phyloP scores from a whole-genome alignment of 2,888 invertebrate species.

The Caenorhabditis auriculariae region DNA sequence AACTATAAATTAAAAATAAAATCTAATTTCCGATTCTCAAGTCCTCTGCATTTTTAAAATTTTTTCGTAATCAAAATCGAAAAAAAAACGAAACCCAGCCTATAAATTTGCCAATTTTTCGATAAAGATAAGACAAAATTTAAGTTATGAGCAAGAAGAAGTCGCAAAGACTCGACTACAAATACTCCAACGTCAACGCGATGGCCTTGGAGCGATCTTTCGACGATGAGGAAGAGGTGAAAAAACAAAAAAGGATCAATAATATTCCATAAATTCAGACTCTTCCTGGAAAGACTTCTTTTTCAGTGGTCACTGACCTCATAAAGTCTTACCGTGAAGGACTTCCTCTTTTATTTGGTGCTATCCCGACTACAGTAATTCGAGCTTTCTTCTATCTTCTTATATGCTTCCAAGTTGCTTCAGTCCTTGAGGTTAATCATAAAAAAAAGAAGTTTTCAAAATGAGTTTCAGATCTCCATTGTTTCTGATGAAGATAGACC shows the following conservation, averaged over 20 bases:
- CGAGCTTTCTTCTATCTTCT: conserved; percentile 56
- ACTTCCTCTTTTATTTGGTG: conserved; percentile 33
- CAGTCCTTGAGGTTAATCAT: conserved; percentile 49
- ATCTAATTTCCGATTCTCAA: too few species aligned
- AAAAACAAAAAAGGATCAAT: not conserved
- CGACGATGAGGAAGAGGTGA: conserved; percentile 21
- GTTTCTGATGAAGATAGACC: conserved; percentile 44
- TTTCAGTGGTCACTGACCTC: conserved; percentile 34
- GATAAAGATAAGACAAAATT: not conserved
- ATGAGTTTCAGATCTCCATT: conserved; percentile 42
- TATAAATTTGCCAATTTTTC: not conserved
- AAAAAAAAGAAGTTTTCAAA: not conserved
- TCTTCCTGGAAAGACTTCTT: conserved; percentile 34
- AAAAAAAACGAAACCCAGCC: not conserved
- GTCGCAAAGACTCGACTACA: conserved; percentile 40
- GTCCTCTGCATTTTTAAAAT: too few species aligned
- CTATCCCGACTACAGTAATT: conserved; percentile 56
- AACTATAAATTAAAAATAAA: too few species aligned
- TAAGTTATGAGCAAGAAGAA: conserved; percentile 56
- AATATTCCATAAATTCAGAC: conserved; percentile 13
- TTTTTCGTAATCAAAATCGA: too few species aligned
- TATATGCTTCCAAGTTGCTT: conserved; percentile 60
- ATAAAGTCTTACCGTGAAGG: conserved; percentile 49
- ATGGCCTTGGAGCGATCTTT: conserved; percentile 17
- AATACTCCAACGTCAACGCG: conserved; percentile 33